Evolutionary conservation across 53 echinoderm and acorn worm species (phyloP), one percentile per base, ranked within the genome.

Genomic region (Astropecten irregularis): DNA sequence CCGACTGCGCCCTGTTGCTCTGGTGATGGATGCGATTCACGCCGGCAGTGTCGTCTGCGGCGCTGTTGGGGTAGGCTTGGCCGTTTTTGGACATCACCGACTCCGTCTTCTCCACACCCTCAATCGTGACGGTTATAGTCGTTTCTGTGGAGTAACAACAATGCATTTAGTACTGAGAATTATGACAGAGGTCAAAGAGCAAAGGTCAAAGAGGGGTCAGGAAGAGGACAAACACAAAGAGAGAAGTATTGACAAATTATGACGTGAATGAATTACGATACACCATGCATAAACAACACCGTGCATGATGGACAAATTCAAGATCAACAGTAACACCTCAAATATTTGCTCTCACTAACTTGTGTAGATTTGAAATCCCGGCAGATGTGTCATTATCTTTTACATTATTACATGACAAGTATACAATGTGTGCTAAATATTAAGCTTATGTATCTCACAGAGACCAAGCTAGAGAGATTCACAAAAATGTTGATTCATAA

Each of bases 121-220:
- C 91, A 23, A 91, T 87, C 30, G 82, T 91, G 42, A 91, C 91
- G 60, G 87, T 87, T 4, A 91, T 91, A 18, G 77, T 91, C 21
- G 91, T 79, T 79, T 79, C 79, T 79, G 31, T 14, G 57, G 19
- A 40, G 47, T 44, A 47, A 14, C 11, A n/a, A 46, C 28, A 46
- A 54, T 54, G 54, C 19, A n/a, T n/a, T 9, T 14, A 46, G 8
- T 46, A 46, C 8, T 46, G 8, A 14, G 8, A 46, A 46, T 54
- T 50, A 40, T 55, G 15, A 53, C 28, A 27, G 50, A 58, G 21
- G 14, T 31, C n/a, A n/a, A n/a, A n/a, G n/a, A n/a, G n/a, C n/a
- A n/a, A n/a, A n/a, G n/a, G n/a, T n/a, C n/a, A n/a, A n/a, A n/a
- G n/a, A n/a, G n/a, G n/a, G n/a, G n/a, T n/a, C n/a, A n/a, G n/a